These are phyloP conservation scores for Tipula confusa DNA, from an alignment of 2,888 invertebrate genomes.

Conservation along the genomic window DNA sequence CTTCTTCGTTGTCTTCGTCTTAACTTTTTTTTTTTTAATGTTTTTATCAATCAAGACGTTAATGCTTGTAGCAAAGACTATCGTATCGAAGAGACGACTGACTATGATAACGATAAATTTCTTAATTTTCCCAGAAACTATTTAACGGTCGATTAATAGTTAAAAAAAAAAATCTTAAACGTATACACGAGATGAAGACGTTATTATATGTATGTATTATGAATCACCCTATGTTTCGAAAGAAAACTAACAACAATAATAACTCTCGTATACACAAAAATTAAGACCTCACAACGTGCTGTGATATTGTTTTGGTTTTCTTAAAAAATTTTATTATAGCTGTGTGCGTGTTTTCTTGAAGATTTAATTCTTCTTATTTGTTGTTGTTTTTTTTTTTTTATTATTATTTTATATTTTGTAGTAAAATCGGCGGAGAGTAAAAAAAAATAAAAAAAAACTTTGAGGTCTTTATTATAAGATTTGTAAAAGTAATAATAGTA, in stretches of 20 bases:
- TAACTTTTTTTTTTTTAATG: neutral
- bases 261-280: slow-evolving; percentile 12
- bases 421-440: neutral
- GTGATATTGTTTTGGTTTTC: slow-evolving; percentile 12
- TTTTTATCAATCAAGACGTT: neutral
- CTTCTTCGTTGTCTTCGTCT: neutral
- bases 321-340: neutral
- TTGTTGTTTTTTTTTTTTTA: too few relatives aligned
- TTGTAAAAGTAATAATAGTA: neutral
- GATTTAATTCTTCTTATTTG: neutral
- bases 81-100: neutral
- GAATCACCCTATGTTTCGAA: neutral
- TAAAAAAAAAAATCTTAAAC: neutral
- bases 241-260: slow-evolving; percentile 27
- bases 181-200: neutral
- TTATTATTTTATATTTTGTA: neutral
- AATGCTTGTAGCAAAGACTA: neutral
- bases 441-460: neutral
- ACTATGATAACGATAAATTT: neutral
- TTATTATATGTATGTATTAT: neutral
- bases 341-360: slow-evolving; percentile 1
- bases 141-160: neutral
- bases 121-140: slow-evolving; percentile 12
- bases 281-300: slow-evolving; percentile 28
- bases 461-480: slow-evolving; percentile 27